phyloP scores from a whole-genome alignment of 2,888 invertebrate genomes.

The Drosophila lutescens region DNA sequence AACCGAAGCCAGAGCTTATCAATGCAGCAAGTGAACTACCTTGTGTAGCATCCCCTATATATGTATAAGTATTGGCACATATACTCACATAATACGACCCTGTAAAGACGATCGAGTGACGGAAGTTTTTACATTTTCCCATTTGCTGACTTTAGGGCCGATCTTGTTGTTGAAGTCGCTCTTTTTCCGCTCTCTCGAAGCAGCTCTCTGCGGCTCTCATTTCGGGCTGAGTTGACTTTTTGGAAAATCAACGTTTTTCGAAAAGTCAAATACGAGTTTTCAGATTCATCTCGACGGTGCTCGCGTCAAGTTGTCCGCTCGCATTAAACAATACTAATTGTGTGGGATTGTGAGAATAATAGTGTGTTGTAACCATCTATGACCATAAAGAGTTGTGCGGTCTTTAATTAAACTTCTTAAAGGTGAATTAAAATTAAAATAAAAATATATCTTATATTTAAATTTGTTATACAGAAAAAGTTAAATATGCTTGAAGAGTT shows the following conservation, averaged over 20 bases:
- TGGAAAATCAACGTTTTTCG: slow-evolving; percentile 70
- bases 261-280: slow-evolving; percentile 70
- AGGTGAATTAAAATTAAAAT: no score
- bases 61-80: neutral
- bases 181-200: neutral
- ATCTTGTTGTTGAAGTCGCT: slow-evolving; percentile 21
- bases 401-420: neutral
- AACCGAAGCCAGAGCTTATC: slow-evolving; percentile 41
- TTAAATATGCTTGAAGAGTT: neutral
- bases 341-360: slow-evolving; percentile 3
- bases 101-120: slow-evolving; percentile 28
- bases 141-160: slow-evolving; percentile 25
- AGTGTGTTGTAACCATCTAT: neutral
- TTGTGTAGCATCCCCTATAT: slow-evolving; percentile 18
- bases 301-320: slow-evolving; percentile 66
- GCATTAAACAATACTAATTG: slow-evolving; percentile 2
- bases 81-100: slow-evolving; percentile 12
- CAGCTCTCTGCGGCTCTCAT: slow-evolving; percentile 28
- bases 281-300: slow-evolving; percentile 77
- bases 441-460: neutral
- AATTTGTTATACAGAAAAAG: no score
- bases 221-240: slow-evolving; percentile 38
- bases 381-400: neutral
- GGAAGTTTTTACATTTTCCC: slow-evolving; percentile 43
- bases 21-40: slow-evolving; percentile 34